Evolutionary conservation across 2,797 vertebrate genomes (phyloP).

Genomic region (Bovichtus variegatus): DNA sequence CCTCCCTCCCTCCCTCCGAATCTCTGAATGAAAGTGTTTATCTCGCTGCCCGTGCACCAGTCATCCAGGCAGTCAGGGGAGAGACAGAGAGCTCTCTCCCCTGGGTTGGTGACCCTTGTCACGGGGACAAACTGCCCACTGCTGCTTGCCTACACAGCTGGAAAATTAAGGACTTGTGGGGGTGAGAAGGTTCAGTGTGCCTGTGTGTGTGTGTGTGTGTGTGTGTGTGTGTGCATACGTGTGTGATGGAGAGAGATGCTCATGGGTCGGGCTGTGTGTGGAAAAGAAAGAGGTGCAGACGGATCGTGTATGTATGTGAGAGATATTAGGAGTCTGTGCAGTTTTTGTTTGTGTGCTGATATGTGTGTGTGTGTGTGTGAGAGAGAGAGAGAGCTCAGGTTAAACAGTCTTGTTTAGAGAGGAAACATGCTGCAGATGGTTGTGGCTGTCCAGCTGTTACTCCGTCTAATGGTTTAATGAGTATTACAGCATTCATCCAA

Average conservation of each 20-base stretch:
- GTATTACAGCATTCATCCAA: constrained; percentile 60
- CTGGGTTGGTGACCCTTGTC: constrained; percentile 76
- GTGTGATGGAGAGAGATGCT: constrained; percentile 18
- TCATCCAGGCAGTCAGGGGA: constrained; percentile 52
- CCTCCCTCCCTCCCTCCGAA: constrained; percentile 36
- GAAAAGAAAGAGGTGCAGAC: constrained; percentile 8
- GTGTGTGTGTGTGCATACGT: constrained; percentile 13
- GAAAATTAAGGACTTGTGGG: constrained; percentile 79
- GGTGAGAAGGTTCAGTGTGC: constrained; percentile 61
- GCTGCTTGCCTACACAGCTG: constrained; percentile 78
- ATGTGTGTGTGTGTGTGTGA: constrained; percentile 5
- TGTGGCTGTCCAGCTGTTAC: constrained; percentile 76
- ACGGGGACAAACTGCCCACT: constrained; percentile 76
- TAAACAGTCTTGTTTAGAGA: constrained; percentile 68
- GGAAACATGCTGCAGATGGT: constrained; percentile 72
- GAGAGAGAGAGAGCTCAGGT: constrained; percentile 62
- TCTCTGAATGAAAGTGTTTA: constrained; percentile 67
- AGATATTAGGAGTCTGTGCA: constrained; percentile 11
- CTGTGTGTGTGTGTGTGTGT: constrained; percentile 15
- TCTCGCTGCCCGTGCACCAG: constrained; percentile 53
- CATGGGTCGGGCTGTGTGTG: constrained; percentile 33
- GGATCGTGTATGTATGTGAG: constrained; percentile 28
- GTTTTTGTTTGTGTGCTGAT: constrained; percentile 7
- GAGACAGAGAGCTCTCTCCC: constrained; percentile 61
- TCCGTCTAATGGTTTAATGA: constrained; percentile 76